These are phyloP conservation scores for Rhorus exstirpatorius DNA, from an alignment of 2,888 invertebrate genomes.

Conservation along the genomic window DNA sequence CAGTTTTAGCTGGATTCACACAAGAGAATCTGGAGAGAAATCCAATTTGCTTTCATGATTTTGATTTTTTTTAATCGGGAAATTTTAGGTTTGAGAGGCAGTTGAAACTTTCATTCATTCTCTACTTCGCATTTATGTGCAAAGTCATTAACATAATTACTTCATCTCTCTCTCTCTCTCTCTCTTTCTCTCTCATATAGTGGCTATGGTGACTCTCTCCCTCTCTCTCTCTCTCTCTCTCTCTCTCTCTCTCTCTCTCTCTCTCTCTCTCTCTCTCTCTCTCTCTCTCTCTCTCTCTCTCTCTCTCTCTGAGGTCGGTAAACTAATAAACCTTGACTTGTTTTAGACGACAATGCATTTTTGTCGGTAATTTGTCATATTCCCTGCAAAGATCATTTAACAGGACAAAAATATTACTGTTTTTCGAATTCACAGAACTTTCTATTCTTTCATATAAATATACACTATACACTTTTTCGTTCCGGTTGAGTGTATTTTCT, in stretches of 20 bases:
- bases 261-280: no score
- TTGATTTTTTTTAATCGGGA: background rate
- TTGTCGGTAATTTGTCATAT: background rate
- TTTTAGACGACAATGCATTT: background rate
- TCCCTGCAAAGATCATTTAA: background rate
- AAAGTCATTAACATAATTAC: background rate
- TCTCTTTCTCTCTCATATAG: no score
- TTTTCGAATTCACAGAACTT: conserved; percentile 12
- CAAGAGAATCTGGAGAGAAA: conserved; percentile 10
- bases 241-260: no score
- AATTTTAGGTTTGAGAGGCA: background rate
- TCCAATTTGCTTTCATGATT: conserved; percentile 27
- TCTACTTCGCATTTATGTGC: background rate
- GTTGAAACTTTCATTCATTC: background rate
- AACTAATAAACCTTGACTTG: conserved; percentile 28
- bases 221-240: no score
- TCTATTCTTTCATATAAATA: conserved; percentile 14
- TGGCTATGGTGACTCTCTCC: no score
- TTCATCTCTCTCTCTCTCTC: no score
- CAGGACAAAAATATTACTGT: conserved; percentile 3
- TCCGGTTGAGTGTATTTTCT: background rate
- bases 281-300: no score
- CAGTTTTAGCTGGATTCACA: background rate
- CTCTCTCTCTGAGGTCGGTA: no score
- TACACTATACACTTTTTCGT: background rate